Base-by-base conservation (phyloP, 1,140 invertebrate species). In the Akabosia matsudoensis region DNA sequence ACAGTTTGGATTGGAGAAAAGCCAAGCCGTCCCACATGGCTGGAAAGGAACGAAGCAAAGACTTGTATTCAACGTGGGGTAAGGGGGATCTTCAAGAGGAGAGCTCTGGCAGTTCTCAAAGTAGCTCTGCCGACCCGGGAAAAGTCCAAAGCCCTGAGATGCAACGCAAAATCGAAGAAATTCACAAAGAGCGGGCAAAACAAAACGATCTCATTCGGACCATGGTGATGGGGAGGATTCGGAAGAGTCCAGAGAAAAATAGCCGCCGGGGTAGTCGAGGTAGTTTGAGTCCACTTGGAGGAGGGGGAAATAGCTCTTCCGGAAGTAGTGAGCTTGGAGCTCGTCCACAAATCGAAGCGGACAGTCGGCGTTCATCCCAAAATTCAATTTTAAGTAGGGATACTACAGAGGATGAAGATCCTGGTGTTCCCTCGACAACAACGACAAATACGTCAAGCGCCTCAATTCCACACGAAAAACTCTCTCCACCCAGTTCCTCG, bases 171-270 rank as follows among this genome's bases (percentile, higher is more conserved):
- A 84, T 91, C 45, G 88, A 91, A 82, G 89, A 90, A 84, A 86
- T 91, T 14, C 88, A 87, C 10, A 88, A 88, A 82, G 89, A 91
- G 82, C 86, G 90, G 61, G 87, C 86, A 3, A 90, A 91, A 83
- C 90, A 91, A 82, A 91, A 90, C 81, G 89, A 89, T 83, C 83
- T 92, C 1, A 90, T 92, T 76, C 90, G 92, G 81, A 91, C 92
- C 83, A 86, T 93, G 83, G 88, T 93, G 31, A 91, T 93, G 89
- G 91, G 91, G 72, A 92, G 92, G 82, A 86, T 92, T 24, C 64
- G 76, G 16, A 73, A 78, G 1, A 83, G 77, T 74, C 78, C 80
- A 18, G 82, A 83, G 16, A 83, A 83, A 73, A 80, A 74, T 74
- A 74, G 64, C 70, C 33, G 81, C 33, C 74, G 82, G 56, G 78